These are phyloP conservation scores for Merluccius polli DNA, from an alignment of 2,797 vertebrate species.

Conservation along the genomic window DNA sequence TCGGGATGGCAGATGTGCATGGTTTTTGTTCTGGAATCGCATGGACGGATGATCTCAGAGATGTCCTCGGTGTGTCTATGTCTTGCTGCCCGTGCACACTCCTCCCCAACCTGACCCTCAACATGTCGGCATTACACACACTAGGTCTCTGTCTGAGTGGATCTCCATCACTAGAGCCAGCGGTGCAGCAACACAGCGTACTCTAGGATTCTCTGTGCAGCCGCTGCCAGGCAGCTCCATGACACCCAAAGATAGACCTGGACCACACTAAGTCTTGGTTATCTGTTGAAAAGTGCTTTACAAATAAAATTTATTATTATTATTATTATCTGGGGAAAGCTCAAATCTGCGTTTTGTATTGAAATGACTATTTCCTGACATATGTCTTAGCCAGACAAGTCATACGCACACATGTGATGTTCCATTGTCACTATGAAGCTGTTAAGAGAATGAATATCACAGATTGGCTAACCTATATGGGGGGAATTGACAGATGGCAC, in stretches of 20 bases:
- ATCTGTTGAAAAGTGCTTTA: too few species aligned
- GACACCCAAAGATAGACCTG: background rate
- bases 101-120: background rate
- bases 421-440: background rate
- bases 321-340: background rate
- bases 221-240: background rate
- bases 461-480: background rate
- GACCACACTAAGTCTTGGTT: background rate
- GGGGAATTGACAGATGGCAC: background rate
- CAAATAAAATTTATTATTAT: too few species aligned
- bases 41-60: background rate
- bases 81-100: background rate
- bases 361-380: background rate
- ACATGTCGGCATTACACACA: background rate
- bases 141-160: background rate
- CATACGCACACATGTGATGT: background rate
- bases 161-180: background rate
- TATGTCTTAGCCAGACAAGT: background rate
- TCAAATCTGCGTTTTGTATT: background rate
- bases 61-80: background rate
- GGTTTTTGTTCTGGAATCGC: background rate
- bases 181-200: background rate
- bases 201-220: background rate
- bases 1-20: constrained; percentile 22
- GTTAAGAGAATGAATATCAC: background rate